Evolutionary conservation across 2,113 vertebrate genomes (phyloP).

Genomic region (Cettia cetti): DNA sequence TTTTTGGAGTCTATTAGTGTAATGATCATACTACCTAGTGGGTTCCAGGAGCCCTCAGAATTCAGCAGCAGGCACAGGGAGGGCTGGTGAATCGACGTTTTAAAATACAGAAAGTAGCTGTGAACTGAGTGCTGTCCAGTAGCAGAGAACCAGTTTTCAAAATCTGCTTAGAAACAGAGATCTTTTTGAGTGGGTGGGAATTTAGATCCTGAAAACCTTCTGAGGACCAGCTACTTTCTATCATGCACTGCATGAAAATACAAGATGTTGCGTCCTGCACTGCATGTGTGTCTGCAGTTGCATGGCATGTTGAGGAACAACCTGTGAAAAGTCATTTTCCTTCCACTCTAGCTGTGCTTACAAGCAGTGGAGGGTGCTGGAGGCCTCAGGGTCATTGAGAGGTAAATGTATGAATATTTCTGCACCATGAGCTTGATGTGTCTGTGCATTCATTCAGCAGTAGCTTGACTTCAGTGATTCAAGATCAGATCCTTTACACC

Average conservation of each 20-base stretch:
- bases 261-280: not conserved
- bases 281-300: not conserved
- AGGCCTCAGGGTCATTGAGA: not conserved
- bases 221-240: not conserved
- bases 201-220: not conserved
- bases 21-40: not conserved
- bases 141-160: not conserved
- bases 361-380: not conserved
- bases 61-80: not conserved
- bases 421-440: not conserved
- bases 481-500: not conserved
- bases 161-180: not conserved
- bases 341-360: not conserved
- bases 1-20: not conserved
- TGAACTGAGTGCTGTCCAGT: not conserved
- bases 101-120: not conserved
- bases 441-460: not conserved
- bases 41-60: not conserved
- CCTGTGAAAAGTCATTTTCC: not conserved
- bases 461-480: not conserved
- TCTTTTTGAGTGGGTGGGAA: not conserved
- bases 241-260: not conserved
- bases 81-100: not conserved
- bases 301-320: accelerated
- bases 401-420: not conserved